Percentiles rank a stretch among this genome's conserved stretches.
These are phyloP conservation scores for Heterodera schachtii DNA, from an alignment of 1,140 invertebrate species.

Conservation along the genomic window DNA sequence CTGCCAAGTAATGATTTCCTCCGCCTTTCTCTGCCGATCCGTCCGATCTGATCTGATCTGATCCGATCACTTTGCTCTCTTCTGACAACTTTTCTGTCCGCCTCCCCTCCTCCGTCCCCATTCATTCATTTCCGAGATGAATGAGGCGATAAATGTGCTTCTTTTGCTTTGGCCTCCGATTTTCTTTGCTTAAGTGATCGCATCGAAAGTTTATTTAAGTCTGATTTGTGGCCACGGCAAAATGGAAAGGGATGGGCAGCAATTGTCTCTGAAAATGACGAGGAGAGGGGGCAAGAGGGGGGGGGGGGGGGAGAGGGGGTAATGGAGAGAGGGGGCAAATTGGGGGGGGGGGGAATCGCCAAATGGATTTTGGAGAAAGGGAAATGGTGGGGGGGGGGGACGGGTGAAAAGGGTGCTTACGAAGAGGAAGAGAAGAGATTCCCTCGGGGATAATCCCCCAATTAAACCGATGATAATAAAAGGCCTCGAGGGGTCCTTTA, in stretches of 20 bases:
- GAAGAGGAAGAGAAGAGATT: not conserved
- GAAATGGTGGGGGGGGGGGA: not conserved
- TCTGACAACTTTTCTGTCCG: not conserved
- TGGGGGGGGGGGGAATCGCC: not conserved
- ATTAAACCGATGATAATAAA: not conserved
- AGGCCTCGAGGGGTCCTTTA: not conserved
- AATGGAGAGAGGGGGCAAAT: not conserved
- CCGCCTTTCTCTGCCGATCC: too few relatives aligned
- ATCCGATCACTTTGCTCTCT: not conserved
- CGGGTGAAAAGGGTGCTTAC: not conserved
- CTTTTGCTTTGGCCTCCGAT: not conserved
- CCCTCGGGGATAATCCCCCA: not conserved
- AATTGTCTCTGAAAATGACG: not conserved
- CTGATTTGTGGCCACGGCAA: not conserved
- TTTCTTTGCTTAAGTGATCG: not conserved
- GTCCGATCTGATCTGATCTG: too few relatives aligned
- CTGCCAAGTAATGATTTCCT: not conserved
- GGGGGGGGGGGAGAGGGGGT: not conserved
- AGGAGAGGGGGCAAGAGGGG: too few relatives aligned
- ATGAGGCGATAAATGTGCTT: slow-evolving; percentile 5
- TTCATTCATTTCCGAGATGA: slow-evolving; percentile 3
- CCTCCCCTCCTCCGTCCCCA: not conserved
- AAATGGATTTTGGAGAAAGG: not conserved
- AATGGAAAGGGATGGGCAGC: not conserved
- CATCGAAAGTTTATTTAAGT: slow-evolving; percentile 6